Evolutionary conservation across 2,797 vertebrate genomes (phyloP).

Genomic region (Sebastes steindachneri): DNA sequence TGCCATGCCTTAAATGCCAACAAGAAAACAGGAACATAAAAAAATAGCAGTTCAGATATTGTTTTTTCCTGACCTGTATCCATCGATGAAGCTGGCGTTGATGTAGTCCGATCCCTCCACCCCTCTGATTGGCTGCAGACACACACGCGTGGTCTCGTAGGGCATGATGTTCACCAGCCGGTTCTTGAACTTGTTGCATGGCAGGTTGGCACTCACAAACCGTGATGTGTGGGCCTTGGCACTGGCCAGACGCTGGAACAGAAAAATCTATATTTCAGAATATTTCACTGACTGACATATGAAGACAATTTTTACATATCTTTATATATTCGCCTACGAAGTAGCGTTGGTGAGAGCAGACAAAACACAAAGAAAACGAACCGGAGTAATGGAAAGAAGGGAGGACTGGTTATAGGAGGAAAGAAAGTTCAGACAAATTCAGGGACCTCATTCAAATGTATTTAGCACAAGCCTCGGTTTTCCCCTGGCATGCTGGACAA

Average conservation of each 20-base stretch:
- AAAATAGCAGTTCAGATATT: neutral
- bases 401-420: neutral
- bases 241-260: slow-evolving; percentile 91
- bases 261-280: neutral
- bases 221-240: slow-evolving; percentile 98
- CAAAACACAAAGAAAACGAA: neutral
- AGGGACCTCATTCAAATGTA: slow-evolving; percentile 41
- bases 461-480: slow-evolving; percentile 47
- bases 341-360: neutral
- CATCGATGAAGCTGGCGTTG: slow-evolving; percentile 98
- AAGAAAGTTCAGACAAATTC: slow-evolving; percentile 15
- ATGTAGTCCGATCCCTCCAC: slow-evolving; percentile 99
- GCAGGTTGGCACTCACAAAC: slow-evolving; percentile 99
- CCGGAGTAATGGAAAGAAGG: neutral
- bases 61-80: slow-evolving; percentile 89
- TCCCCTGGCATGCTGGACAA: slow-evolving; percentile 41
- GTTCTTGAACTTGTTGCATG: slow-evolving; percentile 99
- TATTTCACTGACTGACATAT: neutral
- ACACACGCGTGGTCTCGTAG: slow-evolving; percentile 96
- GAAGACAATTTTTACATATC: neutral
- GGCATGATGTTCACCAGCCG: slow-evolving; percentile 99
- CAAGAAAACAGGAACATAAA: neutral
- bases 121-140: slow-evolving; percentile 96
- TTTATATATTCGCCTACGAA: neutral
- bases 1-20: neutral